Conservation (phyloP, 2,888 invertebrate species). For the Agapetus fuscipes region DNA sequence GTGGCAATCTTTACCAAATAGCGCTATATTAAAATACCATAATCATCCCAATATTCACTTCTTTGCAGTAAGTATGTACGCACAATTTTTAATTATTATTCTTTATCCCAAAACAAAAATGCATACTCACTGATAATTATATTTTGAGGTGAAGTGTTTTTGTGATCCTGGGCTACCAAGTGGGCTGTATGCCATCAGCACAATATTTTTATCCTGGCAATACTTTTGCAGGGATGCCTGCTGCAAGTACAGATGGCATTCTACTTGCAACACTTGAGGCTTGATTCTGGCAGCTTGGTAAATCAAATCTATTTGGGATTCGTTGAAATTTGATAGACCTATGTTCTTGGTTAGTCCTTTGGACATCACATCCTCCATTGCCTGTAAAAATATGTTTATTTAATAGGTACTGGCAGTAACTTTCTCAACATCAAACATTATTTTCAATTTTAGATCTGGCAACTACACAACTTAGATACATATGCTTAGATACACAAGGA, state of each 20-base stretch:
- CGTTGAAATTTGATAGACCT: constrained; percentile 73
- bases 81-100: no score
- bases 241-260: constrained; percentile 68
- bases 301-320: constrained; percentile 54
- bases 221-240: constrained; percentile 53
- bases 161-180: constrained; percentile 63
- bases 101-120: no score
- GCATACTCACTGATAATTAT: constrained; percentile 46
- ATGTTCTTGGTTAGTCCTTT: constrained; percentile 57
- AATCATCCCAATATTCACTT: no score
- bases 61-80: no score
- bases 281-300: constrained; percentile 50
- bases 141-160: constrained; percentile 50
- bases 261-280: constrained; percentile 65
- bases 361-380: constrained; percentile 59
- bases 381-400: constrained; percentile 33
- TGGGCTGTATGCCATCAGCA: constrained; percentile 61
- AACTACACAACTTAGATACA: no score
- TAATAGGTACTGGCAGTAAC: neutral
- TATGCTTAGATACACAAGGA: no score
- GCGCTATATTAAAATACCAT: no score
- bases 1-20: no score
- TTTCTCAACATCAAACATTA: no score
- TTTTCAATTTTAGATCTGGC: no score
- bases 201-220: constrained; percentile 53